Evolutionary conservation across 1,140 invertebrate genomes (phyloP), one percentile per base, ranked within the genome.

Genomic region (Paramacrobiotus metropolitanus): DNA sequence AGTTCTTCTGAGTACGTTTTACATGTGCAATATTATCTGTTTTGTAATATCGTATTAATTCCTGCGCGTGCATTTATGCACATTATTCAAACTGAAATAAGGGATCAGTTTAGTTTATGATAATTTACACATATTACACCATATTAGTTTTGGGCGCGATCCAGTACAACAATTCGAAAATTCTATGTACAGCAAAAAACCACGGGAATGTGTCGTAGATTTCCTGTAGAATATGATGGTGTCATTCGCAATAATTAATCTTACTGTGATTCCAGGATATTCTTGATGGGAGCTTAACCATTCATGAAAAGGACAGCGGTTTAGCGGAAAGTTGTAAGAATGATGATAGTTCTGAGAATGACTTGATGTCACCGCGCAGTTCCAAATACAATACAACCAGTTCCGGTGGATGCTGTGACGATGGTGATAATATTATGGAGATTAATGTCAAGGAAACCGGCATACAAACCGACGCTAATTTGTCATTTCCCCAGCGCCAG

Each of bases 261-360:
- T n/a, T n/a, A n/a, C n/a, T 61, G 9, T 20, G 15, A 21, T n/a
- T 61, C 2, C 61, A 61, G 61, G 61, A 34, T 18, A 40, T n/a
- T 1, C n/a, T 55, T 29, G 62, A 63, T 21, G 29, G 44, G 44
- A 29, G 28, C 44, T 29, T 62, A 20, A 21, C 9, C 21, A 21
- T 69, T 64, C 70, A 72, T 34, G 72, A 74, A 60, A 74, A 74
- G 66, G 72, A 74, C 63, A 74, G 72, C 59, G 72, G 72, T 40
- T 70, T 73, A n/a, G 72, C 72, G 62, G 72, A 73, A 48, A 73
- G 71, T 63, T 71, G 69, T 1, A 68, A 68, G 60, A 73, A 73
- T 66, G 71, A 73, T 59, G 72, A 74, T 62, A 74, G 72, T 63
- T 74, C 72, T 4, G 72, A 74, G 65, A 69, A 72, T 68, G 71